These are phyloP conservation scores for Phymastichus coffea DNA, from an alignment of 1,140 invertebrate species.

Conservation along the genomic window DNA sequence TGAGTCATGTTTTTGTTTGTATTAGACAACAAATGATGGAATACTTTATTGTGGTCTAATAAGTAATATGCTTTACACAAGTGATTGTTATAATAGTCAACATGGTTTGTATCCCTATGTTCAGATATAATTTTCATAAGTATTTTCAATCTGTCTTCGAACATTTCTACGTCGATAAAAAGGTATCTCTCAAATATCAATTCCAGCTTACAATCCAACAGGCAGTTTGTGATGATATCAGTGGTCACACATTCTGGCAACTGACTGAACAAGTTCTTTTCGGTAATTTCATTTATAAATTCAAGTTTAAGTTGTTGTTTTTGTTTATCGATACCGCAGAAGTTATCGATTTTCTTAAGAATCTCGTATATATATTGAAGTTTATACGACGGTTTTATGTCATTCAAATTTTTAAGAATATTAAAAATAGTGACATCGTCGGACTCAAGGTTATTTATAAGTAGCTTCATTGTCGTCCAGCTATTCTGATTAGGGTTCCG, in stretches of 20 bases:
- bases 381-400: neutral
- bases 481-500: neutral
- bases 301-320: neutral
- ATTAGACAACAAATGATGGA: neutral
- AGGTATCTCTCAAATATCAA: too few species aligned
- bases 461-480: neutral
- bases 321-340: neutral
- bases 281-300: too few species aligned
- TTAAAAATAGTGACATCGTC: neutral
- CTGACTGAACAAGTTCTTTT: too few species aligned
- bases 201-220: too few species aligned
- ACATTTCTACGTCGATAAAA: neutral
- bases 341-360: slow-evolving; percentile 1
- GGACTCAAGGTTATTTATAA: neutral
- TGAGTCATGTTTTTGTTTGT: neutral
- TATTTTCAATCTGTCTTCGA: neutral
- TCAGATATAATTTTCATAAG: neutral
- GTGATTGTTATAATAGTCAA: neutral
- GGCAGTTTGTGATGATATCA: neutral
- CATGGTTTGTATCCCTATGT: neutral
- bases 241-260: slow-evolving; percentile 7
- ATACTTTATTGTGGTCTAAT: neutral
- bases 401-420: neutral
- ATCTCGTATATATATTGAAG: neutral
- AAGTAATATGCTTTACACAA: neutral